Base-by-base conservation (phyloP, 2,113 vertebrate species). In the Spermophilus dauricus region DNA sequence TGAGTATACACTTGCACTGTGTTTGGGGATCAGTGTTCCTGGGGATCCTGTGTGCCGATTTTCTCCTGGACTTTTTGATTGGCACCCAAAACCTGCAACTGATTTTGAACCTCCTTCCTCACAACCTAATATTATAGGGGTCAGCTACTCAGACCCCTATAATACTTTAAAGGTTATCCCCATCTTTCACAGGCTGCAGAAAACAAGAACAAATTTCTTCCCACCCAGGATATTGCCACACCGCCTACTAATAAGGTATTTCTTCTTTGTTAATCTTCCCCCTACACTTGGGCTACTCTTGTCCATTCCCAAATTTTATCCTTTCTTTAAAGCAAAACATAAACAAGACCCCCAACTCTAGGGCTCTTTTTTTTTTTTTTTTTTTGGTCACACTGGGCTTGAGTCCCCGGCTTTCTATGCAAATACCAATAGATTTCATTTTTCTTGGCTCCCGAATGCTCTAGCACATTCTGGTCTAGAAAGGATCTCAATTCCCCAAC, bases 111-210 rank as follows among this genome's bases (percentile, higher is more conserved):
- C 56, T 61, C 0, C 0, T 26, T 86, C 72, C 34, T 96, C 87
- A 45, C 45, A 53, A 17, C 82, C 75, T 30, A 78, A 75, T 81
- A 45, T 45, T 45, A 45, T 45, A 45, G 42, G 42, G 42, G 42
- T 67, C 80, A 58, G 77, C 96, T 51, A 1, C 20, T 93, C 72
- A 45, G 3, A 0, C 63, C 51, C 42, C 16, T 82, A 88, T 26
- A 48, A 76, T 2, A 34, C 8, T 58, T 94, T 73, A 77, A 85
- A 83, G 17, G 56, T 81, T 97, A 97, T 58, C 76, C 86, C 30
- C 53, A 1, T 56, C 9, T 95, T 96, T 95, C 53, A 42, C 58
- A 95, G 87, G 86, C 95, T 96, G 24, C 88, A 89, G 95, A 75
- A 97, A 92, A 69, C 4, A 48, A 91, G 63, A 61, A 69, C 73